Conservation (phyloP, 2,888 invertebrate genomes). For the Rhogogaster chlorosoma region DNA sequence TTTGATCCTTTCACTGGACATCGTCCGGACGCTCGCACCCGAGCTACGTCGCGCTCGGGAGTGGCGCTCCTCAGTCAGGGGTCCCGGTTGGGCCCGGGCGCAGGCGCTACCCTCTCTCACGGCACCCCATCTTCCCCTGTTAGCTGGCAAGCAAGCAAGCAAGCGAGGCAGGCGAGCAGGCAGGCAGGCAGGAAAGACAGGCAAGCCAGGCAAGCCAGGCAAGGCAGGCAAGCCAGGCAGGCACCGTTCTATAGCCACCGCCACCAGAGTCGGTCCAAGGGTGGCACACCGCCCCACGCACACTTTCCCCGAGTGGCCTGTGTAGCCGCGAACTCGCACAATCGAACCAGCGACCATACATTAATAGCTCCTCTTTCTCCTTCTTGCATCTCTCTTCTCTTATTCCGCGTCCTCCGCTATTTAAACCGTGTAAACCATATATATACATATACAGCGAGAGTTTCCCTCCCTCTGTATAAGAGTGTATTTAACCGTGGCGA, state of each 20-base stretch:
- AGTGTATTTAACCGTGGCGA: not conserved
- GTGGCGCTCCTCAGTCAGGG: constrained; percentile 77
- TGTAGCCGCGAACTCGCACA: constrained; percentile 55
- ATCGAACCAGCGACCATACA: constrained; percentile 53
- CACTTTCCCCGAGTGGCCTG: constrained; percentile 49
- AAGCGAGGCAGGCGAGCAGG: constrained; percentile 8
- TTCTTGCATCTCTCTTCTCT: constrained; percentile 13
- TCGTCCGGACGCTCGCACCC: constrained; percentile 78
- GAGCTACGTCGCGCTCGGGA: constrained; percentile 78
- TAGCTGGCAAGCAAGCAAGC: constrained; percentile 51
- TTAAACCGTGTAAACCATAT: not conserved
- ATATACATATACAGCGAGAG: not conserved
- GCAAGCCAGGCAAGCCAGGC: constrained; percentile 6
- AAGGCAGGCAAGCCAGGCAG: constrained; percentile 5
- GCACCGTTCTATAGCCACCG: constrained; percentile 26
- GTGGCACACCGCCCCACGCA: constrained; percentile 48
- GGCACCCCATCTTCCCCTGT: constrained; percentile 55
- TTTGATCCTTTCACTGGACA: constrained; percentile 78
- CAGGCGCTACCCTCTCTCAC: constrained; percentile 67
- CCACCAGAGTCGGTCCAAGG: constrained; percentile 40
- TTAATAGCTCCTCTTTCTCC: constrained; percentile 47
- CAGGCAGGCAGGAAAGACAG: constrained; percentile 7
- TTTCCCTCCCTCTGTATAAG: not conserved
- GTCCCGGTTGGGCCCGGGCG: constrained; percentile 77
- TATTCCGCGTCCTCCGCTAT: constrained; percentile 7